Evolutionary conservation across 2,888 invertebrate species (phyloP), one percentile per base, ranked within the genome.

Genomic region (Blera fallax): DNA sequence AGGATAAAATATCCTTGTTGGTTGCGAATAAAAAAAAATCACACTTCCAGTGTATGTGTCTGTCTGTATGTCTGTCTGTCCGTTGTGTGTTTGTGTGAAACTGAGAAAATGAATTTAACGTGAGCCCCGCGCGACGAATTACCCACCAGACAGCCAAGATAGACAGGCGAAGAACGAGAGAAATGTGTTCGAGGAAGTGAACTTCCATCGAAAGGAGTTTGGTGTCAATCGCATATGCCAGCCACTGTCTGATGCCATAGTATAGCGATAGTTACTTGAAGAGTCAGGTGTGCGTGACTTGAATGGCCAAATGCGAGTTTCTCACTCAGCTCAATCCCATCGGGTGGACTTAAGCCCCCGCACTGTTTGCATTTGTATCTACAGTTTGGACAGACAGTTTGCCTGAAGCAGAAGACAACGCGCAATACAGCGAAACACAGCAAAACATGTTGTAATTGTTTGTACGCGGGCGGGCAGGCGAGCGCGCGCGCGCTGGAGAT

Each of bases 181-280:
- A 74, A 76, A 76, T 40, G 69, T 56, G 40, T 81, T 81, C 76
- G 81, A 80, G 85, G 85, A 85, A 85, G 85, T 85, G 76, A 72
- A 76, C 85, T 85, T 85, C 85, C 81, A 85, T 72, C 54, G 85
- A 76, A 76, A 43, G 11, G 43, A 80, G 65, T 80, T 85, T 14
- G 72, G 70, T 85, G 85, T 85, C 85, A 80, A 85, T 85, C 85
- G 85, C 60, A 81, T 76, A 65, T 80, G 84, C 80, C 79, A 84
- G n/a, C 64, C 52, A 60, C 67, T 83, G 80, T 76, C 74, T 85
- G 80, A 72, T 64, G 79, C 58, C 64, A 43, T 62, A 34, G 45
- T 58, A 72, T 72, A 64, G 32, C 58, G 21, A 48, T 18, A 14
- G 21, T 21, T 24, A 45, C 56, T 50, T 37, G 56, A 56, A 64